A percentile compares a stretch with the other conserved stretches of the same genome.
Evolutionary conservation across 1,140 invertebrate genomes (phyloP).

Genomic region (Aphaenogaster floridana): DNA sequence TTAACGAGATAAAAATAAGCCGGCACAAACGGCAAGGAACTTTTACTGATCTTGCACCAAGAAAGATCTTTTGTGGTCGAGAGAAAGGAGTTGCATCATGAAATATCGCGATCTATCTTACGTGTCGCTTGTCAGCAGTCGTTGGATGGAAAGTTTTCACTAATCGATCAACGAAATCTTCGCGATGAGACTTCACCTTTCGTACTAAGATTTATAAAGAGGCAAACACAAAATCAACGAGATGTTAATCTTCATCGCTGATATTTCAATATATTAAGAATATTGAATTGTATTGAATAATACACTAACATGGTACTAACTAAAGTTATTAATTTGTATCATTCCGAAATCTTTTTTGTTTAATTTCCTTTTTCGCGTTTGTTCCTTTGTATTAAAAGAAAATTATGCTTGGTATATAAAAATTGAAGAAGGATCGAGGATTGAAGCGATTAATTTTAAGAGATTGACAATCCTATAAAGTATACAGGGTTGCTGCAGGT

Average conservation of each 20-base stretch:
- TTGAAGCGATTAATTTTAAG: not conserved
- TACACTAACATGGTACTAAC: not conserved
- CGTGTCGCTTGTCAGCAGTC: slow-evolving; percentile 25
- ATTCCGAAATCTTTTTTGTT: not conserved
- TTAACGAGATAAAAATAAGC: slow-evolving; percentile 8
- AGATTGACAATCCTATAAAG: not conserved
- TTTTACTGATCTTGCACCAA: slow-evolving; percentile 39
- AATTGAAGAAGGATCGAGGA: not conserved
- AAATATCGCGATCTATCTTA: slow-evolving; percentile 46
- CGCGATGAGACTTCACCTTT: slow-evolving; percentile 23
- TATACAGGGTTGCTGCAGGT: too few species aligned
- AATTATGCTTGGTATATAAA: not conserved
- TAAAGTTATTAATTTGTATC: not conserved
- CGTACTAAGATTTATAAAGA: not conserved
- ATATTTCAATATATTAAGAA: not conserved
- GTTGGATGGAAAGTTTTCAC: slow-evolving; percentile 46
- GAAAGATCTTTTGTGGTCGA: slow-evolving; percentile 58
- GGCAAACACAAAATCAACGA: slow-evolving; percentile 6
- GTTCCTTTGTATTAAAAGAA: not conserved
- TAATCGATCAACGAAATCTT: slow-evolving; percentile 54
- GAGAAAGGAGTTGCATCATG: slow-evolving; percentile 66
- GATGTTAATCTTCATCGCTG: not conserved
- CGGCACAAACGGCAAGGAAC: slow-evolving; percentile 1
- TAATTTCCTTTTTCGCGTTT: not conserved
- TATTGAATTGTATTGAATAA: not conserved